Evolutionary conservation across 2,113 vertebrate species (phyloP), one percentile per base, ranked within the genome.

Genomic region (Halichoeres trimaculatus): DNA sequence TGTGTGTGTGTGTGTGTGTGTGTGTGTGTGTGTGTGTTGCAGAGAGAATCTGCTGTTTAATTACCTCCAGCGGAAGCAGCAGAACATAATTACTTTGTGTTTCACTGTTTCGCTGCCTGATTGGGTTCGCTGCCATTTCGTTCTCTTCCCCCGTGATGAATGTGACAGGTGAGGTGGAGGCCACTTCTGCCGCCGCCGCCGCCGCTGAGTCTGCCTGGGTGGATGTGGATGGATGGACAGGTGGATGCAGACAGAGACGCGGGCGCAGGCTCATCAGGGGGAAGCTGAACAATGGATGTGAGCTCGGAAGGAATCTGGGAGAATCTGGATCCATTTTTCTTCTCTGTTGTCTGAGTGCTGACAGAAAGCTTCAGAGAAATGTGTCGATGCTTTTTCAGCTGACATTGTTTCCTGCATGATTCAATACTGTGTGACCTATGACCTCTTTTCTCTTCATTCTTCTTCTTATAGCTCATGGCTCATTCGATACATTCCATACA

Each of bases 11-110:
- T 61, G 48, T 43, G 17, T 41, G 3, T 22, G 34, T 10, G 26
- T 41, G 40, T 63, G 22, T 40, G 70, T 78, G 66, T 59, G 52
- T 83, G 58, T 73, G 66, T 77, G 19, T 30, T 57, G 76, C 53
- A 71, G 47, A 73, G 59, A 34, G 74, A 86, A 57, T 78, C 48
- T 73, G 55, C 78, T 84, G 81, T 89, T 89, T 90, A 91, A 92
- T 92, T 92, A 92, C 86, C 74, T 86, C 58, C 81, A 70, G 66
- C 47, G 30, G 81, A 88, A 81, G 72, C 65, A 77, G 30, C 61
- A 59, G 50, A 90, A 81, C 77, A 82, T 90, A 90, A 93, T 91
- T 84, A 88, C 69, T 83, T 76, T 75, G 78, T 88, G 80, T 89
- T 88, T 78, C 74, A 70, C 67, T 83, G 76, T 88, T 90, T 90